Evolutionary conservation across 2,113 vertebrate genomes (phyloP), one percentile per base, ranked within the genome.

Genomic region (Thryonomys swinderianus): DNA sequence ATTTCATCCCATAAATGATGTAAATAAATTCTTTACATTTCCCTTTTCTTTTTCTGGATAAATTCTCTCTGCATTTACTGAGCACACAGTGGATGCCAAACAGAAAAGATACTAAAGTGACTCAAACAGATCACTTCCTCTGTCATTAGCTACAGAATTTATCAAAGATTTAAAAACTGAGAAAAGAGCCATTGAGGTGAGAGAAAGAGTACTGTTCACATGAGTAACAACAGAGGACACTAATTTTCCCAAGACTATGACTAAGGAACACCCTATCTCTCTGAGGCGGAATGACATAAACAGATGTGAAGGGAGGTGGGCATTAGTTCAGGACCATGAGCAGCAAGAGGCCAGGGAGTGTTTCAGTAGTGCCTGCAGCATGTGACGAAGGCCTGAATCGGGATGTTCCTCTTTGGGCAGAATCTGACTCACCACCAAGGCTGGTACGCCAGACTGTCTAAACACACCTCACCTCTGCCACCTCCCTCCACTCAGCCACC

Each of bases 81-180:
- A 87, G 76, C 21, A 74, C 48, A 48, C 40, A 42, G 4, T 74
- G 13, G 16, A 40, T 30, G 27, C 10, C 25, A 79, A 90, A 10
- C 48, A 74, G 20, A 76, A 40, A 57, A 32, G 20, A 91, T 55
- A 51, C 37, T 57, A 18, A 18, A 11, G 80, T 59, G 30, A 90
- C 34, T 37, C 40, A 71, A 87, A 85, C 0, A 84, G 89, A 80
- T 5, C 80, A 7, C 10, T 40, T 42, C 13, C 23, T 81, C 37
- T 93, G 37, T 64, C 82, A 91, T 66, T 76, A 85, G 53, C 45
- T 59, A 53, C 59, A 51, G 61, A 74, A 81, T 62, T 78, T 40
- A 74, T 94, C 73, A 76, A 69, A 62, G 90, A 86, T 82, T 86
- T 76, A 82, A 90, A 86, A 91, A 79, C 18, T 18, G 14, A 96